A percentile compares a stretch with the other conserved stretches of the same genome.
Evolutionary conservation across 2,797 vertebrate genomes (phyloP).

Genomic region (Vespertilio murinus): DNA sequence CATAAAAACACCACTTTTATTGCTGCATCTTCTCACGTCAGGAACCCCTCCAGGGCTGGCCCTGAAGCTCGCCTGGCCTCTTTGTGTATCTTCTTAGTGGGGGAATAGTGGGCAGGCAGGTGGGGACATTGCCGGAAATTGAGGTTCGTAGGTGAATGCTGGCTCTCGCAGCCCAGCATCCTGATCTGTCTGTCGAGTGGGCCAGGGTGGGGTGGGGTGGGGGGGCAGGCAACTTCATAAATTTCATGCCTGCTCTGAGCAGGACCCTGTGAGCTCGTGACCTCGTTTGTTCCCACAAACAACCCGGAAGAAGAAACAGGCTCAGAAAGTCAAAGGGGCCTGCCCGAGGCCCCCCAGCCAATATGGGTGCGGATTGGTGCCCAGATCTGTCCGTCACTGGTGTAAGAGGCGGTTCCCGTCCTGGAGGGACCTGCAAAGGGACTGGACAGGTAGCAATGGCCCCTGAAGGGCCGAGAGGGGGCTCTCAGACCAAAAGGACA

Average conservation of each 20-base stretch:
- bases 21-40: background rate
- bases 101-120: background rate
- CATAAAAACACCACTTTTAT: background rate
- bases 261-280: background rate
- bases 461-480: background rate
- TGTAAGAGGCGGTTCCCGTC: background rate
- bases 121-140: background rate
- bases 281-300: background rate
- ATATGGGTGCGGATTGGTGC: background rate
- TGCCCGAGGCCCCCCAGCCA: background rate
- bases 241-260: background rate
- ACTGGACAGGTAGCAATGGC: background rate
- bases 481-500: accelerated
- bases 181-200: background rate
- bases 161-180: background rate
- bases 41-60: background rate
- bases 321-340: background rate
- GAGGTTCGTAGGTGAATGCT: background rate
- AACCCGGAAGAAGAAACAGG: background rate
- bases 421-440: background rate
- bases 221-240: background rate
- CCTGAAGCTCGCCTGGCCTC: background rate
- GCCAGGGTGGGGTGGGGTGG: no score
- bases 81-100: background rate
- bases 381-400: background rate